Percentiles rank a stretch among this genome's conserved stretches.
Evolutionary conservation across 2,113 vertebrate species (phyloP).

Genomic region (Prinia subflava): DNA sequence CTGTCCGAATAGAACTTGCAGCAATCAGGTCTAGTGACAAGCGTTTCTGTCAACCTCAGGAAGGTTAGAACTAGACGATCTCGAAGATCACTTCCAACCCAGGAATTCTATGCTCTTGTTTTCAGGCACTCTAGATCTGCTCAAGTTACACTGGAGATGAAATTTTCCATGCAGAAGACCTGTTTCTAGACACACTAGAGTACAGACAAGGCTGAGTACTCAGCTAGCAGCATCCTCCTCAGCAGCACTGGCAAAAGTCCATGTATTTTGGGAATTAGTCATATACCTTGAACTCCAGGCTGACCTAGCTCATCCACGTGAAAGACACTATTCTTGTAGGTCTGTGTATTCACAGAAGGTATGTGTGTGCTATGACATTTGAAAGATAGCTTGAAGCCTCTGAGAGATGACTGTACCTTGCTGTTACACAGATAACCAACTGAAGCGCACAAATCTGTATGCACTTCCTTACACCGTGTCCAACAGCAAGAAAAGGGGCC

Average conservation of each 20-base stretch:
- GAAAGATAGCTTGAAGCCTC: neutral
- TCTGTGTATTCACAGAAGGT: neutral
- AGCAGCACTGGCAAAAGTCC: neutral
- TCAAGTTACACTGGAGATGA: neutral
- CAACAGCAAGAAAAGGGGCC: neutral
- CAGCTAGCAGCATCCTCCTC: neutral
- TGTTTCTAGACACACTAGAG: neutral
- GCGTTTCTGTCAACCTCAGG: neutral
- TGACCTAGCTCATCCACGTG: neutral
- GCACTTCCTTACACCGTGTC: accelerated
- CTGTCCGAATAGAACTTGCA: neutral
- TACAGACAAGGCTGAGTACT: neutral
- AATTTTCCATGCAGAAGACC: neutral
- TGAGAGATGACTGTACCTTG: neutral
- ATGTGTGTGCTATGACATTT: neutral
- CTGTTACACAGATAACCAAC: neutral
- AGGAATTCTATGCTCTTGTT: neutral
- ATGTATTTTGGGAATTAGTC: neutral
- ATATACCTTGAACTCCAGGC: neutral
- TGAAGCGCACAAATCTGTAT: neutral
- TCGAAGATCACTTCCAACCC: neutral
- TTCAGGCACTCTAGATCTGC: neutral
- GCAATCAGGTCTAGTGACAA: neutral
- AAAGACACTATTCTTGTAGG: neutral
- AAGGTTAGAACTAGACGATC: neutral